Evolutionary conservation across 2,113 vertebrate genomes (phyloP).

Genomic region (Spea bombifrons): DNA sequence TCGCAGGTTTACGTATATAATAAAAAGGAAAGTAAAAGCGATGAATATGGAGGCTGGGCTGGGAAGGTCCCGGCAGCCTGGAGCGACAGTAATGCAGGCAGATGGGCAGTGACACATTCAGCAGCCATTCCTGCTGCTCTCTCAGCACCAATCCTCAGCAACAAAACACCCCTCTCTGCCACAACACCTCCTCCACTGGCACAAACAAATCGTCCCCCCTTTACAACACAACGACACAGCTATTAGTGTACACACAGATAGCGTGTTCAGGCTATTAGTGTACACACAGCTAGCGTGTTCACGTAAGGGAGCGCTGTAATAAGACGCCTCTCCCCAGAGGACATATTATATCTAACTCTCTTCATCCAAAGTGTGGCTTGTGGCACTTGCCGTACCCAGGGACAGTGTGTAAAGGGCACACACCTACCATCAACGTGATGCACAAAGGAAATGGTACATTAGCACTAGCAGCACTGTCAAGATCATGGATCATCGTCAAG

Average conservation of each 20-base stretch:
- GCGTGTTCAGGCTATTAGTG: background rate
- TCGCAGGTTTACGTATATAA: background rate
- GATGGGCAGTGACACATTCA: slow-evolving; percentile 43
- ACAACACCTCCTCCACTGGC: slow-evolving; percentile 30
- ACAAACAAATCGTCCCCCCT: slow-evolving; percentile 28
- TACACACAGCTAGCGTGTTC: background rate
- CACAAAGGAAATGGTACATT: too few species aligned
- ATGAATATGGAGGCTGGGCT: slow-evolving; percentile 10
- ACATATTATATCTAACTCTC: too few species aligned
- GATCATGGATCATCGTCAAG: too few species aligned
- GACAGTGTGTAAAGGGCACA: too few species aligned
- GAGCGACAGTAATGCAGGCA: slow-evolving; percentile 35
- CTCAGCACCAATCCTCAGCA: slow-evolving; percentile 32
- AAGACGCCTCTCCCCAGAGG: too few species aligned
- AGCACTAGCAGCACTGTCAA: too few species aligned
- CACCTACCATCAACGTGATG: too few species aligned
- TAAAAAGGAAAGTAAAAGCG: slow-evolving; percentile 46
- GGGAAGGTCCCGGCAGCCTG: background rate
- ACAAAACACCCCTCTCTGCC: slow-evolving; percentile 24
- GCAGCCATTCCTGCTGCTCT: slow-evolving; percentile 44
- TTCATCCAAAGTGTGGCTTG: too few species aligned
- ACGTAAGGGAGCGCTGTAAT: background rate
- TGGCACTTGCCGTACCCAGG: too few species aligned
- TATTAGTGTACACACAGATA: background rate
- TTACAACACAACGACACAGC: slow-evolving; percentile 15